Percentiles rank a stretch among this genome's conserved stretches.
phyloP scores from a whole-genome alignment of 2,888 invertebrate genomes.

The Megaustenia siamemsis region DNA sequence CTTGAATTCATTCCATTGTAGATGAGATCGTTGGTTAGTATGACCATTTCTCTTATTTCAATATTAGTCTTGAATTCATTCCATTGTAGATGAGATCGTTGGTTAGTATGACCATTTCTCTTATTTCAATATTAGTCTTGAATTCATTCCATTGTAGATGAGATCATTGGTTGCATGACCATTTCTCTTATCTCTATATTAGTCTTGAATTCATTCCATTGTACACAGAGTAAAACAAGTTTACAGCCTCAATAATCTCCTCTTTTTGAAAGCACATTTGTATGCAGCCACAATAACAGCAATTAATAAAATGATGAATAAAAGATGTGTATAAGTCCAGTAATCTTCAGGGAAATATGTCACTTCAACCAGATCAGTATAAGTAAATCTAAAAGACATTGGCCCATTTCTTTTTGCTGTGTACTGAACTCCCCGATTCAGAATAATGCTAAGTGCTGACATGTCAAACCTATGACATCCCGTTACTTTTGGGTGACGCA shows the following conservation, averaged over 20 bases:
- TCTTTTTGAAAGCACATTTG: constrained; percentile 32
- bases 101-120: no score
- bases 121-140: no score
- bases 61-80: no score
- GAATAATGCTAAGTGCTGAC: constrained; percentile 69
- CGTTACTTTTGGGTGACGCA: constrained; percentile 68
- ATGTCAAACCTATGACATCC: constrained; percentile 74
- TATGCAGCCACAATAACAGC: constrained; percentile 25
- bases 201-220: background rate
- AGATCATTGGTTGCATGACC: no score
- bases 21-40: no score
- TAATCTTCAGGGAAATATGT: constrained; percentile 69
- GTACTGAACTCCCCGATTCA: constrained; percentile 67
- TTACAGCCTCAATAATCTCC: constrained; percentile 24
- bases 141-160: no score
- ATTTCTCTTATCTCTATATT: no score
- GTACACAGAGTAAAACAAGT: no score
- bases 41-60: no score
- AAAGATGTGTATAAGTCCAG: constrained; percentile 67
- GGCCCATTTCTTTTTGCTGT: constrained; percentile 63
- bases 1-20: no score
- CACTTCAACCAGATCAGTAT: constrained; percentile 58
- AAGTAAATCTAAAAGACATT: constrained; percentile 62
- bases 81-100: no score
- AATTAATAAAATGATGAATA: constrained; percentile 54